Evolutionary conservation across 2,113 vertebrate species (phyloP).

Genomic region (Laterallus jamaicensis): DNA sequence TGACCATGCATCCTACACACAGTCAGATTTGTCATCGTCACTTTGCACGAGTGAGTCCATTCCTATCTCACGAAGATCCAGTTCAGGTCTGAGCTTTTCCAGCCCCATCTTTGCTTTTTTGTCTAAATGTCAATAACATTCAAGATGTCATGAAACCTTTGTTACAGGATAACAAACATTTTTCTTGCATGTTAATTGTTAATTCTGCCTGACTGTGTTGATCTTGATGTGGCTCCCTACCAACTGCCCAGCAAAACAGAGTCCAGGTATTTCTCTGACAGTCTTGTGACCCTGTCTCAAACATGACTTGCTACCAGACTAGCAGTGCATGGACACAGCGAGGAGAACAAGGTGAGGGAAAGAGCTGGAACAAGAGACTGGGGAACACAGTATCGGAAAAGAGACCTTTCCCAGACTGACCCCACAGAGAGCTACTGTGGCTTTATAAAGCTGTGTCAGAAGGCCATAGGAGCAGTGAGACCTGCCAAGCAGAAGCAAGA

Average conservation of each 20-base stretch:
- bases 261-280: background rate
- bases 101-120: background rate
- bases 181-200: background rate
- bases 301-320: background rate
- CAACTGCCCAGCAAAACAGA: background rate
- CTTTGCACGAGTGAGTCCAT: background rate
- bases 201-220: background rate
- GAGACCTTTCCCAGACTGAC: background rate
- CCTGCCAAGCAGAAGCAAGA: background rate
- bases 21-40: background rate
- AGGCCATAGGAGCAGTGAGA: background rate
- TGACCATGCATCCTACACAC: background rate
- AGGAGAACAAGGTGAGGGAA: background rate
- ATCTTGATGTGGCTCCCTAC: rapidly evolving
- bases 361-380: background rate
- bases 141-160: background rate
- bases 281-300: background rate
- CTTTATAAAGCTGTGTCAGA: background rate
- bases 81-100: background rate
- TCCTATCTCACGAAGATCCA: background rate
- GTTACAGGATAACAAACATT: background rate
- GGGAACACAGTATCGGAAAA: background rate
- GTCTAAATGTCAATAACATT: background rate
- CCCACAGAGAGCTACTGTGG: rapidly evolving
- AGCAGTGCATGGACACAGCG: rapidly evolving